These are phyloP conservation scores for Bolborhynchus lineola DNA, from an alignment of 2,113 vertebrate genomes.

Conservation along the genomic window DNA sequence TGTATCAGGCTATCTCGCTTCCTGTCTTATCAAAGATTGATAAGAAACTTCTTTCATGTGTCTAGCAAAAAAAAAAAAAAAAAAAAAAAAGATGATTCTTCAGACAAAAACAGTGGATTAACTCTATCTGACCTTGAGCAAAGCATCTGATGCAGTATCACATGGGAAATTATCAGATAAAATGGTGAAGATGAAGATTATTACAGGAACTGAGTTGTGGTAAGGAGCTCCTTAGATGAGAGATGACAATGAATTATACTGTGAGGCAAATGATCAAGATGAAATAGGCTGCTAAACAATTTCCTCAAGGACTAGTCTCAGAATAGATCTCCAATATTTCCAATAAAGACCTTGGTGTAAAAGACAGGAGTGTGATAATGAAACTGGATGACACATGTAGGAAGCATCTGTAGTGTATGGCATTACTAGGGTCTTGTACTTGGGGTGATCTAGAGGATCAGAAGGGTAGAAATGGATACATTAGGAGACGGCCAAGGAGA, in stretches of 20 bases:
- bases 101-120: background rate
- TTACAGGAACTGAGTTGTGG: slow-evolving; percentile 6
- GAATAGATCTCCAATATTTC: slow-evolving; percentile 7
- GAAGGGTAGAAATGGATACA: background rate
- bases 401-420: background rate
- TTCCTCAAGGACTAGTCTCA: slow-evolving; percentile 13
- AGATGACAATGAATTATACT: slow-evolving; percentile 4
- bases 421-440: background rate
- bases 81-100: background rate
- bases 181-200: background rate
- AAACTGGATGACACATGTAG: background rate
- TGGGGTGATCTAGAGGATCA: background rate
- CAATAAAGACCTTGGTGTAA: background rate
- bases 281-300: slow-evolving; percentile 7
- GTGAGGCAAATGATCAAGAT: slow-evolving; percentile 26
- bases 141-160: background rate
- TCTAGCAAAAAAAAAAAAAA: background rate
- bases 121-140: slow-evolving; percentile 32
- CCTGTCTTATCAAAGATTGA: background rate
- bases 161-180: slow-evolving; percentile 35
- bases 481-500: background rate
- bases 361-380: background rate
- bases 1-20: background rate
- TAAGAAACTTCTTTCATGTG: background rate
- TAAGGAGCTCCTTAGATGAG: slow-evolving; percentile 7